Percentiles rank a stretch among this genome's conserved stretches.
Conservation (phyloP, 2,797 vertebrate species). For the Pachyuromys duprasi region DNA sequence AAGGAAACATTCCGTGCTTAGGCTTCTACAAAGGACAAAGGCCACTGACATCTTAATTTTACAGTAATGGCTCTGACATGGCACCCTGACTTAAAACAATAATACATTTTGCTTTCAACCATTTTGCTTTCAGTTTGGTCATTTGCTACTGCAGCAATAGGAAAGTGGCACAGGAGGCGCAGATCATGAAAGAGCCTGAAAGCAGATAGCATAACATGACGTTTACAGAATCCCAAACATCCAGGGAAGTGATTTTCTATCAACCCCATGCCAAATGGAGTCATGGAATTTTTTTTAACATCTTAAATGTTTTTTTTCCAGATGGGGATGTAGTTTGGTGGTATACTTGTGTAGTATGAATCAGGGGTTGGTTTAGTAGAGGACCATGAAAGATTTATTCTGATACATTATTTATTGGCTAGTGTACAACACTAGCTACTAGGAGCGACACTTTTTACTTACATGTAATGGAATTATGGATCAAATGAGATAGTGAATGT, state of each 20-base stretch:
- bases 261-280: neutral
- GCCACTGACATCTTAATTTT: neutral
- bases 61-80: neutral
- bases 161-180: neutral
- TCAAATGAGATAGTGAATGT: neutral
- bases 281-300: neutral
- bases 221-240: neutral
- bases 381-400: conserved; percentile 12
- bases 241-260: neutral
- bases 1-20: neutral
- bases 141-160: neutral
- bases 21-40: neutral
- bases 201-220: neutral
- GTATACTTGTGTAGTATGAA: neutral
- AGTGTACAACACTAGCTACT: neutral
- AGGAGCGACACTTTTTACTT: neutral
- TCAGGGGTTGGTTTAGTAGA: neutral
- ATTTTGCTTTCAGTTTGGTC: neutral
- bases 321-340: neutral
- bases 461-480: conserved; percentile 18
- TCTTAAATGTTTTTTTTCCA: neutral
- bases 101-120: neutral
- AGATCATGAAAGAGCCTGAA: neutral
- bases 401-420: conserved; percentile 5
- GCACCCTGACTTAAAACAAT: neutral